Conservation (phyloP, 2,113 vertebrate genomes). For the Lucifuga dentata region DNA sequence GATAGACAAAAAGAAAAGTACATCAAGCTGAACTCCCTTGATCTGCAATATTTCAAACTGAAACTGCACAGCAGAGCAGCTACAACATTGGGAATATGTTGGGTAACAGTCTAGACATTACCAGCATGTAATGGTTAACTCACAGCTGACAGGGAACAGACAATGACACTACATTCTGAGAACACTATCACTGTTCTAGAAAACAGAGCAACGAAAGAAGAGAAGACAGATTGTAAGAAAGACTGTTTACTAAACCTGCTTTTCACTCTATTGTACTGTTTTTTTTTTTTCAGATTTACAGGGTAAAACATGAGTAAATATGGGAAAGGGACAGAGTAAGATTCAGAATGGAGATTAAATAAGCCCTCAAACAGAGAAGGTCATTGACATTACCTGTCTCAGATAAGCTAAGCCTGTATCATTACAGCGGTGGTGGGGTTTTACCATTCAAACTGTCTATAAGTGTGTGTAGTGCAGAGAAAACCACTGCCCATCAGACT, state of each 20-base stretch:
- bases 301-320: neutral
- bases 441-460: neutral
- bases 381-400: slow-evolving; percentile 6
- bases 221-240: neutral
- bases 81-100: neutral
- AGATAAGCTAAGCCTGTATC: slow-evolving; percentile 24
- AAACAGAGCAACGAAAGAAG: neutral
- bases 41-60: neutral
- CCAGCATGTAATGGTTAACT: slow-evolving; percentile 46
- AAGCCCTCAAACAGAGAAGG: neutral
- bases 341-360: neutral
- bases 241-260: neutral
- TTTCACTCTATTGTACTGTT: neutral
- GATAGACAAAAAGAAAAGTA: too few relatives aligned
- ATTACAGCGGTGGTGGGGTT: neutral
- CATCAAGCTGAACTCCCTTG: neutral
- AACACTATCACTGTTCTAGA: neutral
- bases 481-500: too few relatives aligned
- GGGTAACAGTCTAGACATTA: slow-evolving; percentile 14
- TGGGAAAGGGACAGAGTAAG: too few relatives aligned
- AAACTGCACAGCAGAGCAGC: neutral
- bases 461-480: neutral
- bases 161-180: neutral
- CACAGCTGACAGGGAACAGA: slow-evolving; percentile 10
- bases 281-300: slow-evolving; percentile 1